Percentiles rank a stretch among this genome's conserved stretches.
These are phyloP conservation scores for Drosophila paramelanica DNA, from an alignment of 2,888 invertebrate species.

Conservation along the genomic window DNA sequence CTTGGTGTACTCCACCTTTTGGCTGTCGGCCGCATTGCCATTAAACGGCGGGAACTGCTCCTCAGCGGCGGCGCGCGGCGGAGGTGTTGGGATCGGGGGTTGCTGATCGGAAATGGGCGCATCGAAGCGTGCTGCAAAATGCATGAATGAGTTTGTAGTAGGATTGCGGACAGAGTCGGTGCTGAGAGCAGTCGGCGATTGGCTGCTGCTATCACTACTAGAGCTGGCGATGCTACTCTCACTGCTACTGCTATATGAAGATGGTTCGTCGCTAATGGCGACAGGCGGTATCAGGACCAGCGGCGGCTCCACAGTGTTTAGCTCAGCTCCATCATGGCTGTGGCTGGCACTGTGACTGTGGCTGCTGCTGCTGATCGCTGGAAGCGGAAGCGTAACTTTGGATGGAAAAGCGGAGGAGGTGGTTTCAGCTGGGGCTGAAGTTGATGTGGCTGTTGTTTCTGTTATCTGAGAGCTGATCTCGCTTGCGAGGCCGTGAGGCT, in stretches of 20 bases:
- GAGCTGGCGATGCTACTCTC: not conserved
- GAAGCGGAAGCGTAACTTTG: slow-evolving; percentile 77
- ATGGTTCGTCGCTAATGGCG: slow-evolving; percentile 27
- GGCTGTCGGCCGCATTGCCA: slow-evolving; percentile 22
- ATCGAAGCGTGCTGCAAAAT: slow-evolving; percentile 83
- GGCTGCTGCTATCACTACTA: not conserved
- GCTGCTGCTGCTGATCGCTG: slow-evolving; percentile 41
- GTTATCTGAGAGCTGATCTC: slow-evolving; percentile 23
- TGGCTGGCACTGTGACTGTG: not conserved
- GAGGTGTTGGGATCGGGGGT: slow-evolving; percentile 20
- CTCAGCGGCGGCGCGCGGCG: slow-evolving; percentile 35
- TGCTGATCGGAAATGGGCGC: slow-evolving; percentile 26
- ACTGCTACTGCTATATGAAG: slow-evolving; percentile 24
- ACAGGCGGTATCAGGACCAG: slow-evolving; percentile 72
- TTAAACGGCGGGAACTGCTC: slow-evolving; percentile 64
- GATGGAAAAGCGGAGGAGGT: slow-evolving; percentile 75
- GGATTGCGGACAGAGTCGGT: slow-evolving; percentile 37
- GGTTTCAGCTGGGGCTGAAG: slow-evolving; percentile 42
- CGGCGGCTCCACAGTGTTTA: slow-evolving; percentile 63
- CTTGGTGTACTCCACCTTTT: slow-evolving; percentile 82
- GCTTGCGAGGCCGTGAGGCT: slow-evolving; percentile 57
- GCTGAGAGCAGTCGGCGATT: slow-evolving; percentile 6
- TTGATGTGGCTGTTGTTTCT: slow-evolving; percentile 29
- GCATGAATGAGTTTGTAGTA: slow-evolving; percentile 77
- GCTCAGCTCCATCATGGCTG: slow-evolving; percentile 29